These are phyloP conservation scores for Echinometra lucunter DNA, from an alignment of 53 echinoderm and acorn worm species.

Conservation along the genomic window DNA sequence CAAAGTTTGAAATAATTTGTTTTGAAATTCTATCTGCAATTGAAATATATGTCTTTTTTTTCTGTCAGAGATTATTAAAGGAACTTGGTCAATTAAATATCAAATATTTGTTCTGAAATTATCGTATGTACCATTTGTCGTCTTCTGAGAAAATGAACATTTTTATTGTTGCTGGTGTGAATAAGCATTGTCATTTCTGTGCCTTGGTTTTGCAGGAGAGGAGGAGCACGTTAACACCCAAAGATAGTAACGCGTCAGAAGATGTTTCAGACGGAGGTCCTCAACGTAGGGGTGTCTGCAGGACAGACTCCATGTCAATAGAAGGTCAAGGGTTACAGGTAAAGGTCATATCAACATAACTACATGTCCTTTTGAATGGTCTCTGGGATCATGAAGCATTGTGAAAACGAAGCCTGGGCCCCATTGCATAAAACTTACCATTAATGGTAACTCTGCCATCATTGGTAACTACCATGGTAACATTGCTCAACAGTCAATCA, in stretches of 20 bases:
- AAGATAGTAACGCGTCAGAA: conserved; percentile 90
- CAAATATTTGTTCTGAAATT: too few species aligned
- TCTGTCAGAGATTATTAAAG: too few species aligned
- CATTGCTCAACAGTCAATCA: too few species aligned
- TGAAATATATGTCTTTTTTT: too few species aligned
- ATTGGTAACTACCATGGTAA: too few species aligned
- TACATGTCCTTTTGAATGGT: not conserved
- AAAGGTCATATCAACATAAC: not conserved
- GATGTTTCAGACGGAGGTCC: conserved; percentile 73
- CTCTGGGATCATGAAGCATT: not conserved
- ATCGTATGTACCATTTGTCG: too few species aligned
- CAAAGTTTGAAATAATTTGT: too few species aligned
- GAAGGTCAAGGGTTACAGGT: conserved; percentile 99
- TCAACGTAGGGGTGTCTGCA: conserved; percentile 76
- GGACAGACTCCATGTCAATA: conserved; percentile 99
- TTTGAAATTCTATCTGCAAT: too few species aligned
- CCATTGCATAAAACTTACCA: too few species aligned
- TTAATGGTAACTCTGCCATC: too few species aligned
- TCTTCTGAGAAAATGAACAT: not conserved
- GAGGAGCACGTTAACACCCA: conserved; percentile 88
- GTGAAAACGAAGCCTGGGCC: too few species aligned
- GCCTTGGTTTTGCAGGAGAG: conserved; percentile 76
- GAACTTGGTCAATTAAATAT: too few species aligned
- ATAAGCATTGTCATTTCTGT: not conserved
- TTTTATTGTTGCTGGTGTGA: not conserved